phyloP scores from a whole-genome alignment of 1,140 invertebrate genomes.

The Temnothorax nylanderi region DNA sequence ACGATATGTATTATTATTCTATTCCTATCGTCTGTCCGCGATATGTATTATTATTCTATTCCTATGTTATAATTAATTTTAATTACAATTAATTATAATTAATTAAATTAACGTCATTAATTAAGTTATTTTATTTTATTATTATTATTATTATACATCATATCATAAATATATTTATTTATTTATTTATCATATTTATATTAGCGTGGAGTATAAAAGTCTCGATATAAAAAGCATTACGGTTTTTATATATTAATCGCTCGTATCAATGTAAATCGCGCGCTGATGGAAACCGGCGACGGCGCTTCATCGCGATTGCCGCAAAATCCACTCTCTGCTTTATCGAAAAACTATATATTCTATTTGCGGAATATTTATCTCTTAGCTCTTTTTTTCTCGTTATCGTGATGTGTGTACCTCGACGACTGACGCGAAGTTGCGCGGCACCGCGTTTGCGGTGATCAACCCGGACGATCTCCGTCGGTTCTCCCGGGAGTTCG shows the following conservation, averaged over 20 bases:
- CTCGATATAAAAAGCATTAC: not conserved
- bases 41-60: not conserved
- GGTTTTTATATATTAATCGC: not conserved
- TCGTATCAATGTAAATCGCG: not conserved
- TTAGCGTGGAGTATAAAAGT: not conserved
- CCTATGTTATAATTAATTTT: not conserved
- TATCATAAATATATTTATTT: not conserved
- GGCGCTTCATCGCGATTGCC: not conserved
- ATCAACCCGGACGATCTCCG: slow-evolving; percentile 6
- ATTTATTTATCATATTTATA: not conserved
- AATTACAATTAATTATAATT: not conserved
- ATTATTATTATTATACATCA: not conserved
- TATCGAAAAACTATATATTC: not conserved
- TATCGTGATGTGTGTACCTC: not conserved
- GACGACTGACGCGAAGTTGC: too few species aligned
- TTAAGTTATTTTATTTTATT: too few species aligned
- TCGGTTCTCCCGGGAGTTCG: slow-evolving; percentile 35
- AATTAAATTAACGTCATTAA: too few species aligned
- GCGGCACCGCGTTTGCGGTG: not conserved
- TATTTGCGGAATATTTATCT: slow-evolving; percentile 14
- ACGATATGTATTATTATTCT: not conserved
- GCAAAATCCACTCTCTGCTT: not conserved
- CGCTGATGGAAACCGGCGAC: not conserved
- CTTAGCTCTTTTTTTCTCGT: not conserved
- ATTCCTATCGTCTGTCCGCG: not conserved